Base-by-base conservation (phyloP, 2,113 vertebrate species). In the Mobula hypostoma region DNA sequence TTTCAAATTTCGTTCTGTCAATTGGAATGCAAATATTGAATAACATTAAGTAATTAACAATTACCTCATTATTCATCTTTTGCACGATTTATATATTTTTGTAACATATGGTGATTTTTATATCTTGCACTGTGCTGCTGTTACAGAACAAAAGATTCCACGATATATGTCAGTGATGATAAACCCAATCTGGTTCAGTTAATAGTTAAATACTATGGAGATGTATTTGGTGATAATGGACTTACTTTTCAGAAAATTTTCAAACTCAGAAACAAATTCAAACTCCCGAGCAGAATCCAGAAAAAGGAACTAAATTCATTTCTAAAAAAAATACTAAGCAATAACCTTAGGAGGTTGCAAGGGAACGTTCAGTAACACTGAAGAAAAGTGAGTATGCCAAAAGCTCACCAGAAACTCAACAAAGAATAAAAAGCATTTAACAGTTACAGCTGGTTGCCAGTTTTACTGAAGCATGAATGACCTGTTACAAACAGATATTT, bases 401-500 rank as follows among this genome's bases (percentile, higher is more conserved):
- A 93, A 93, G 66, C 91, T 93, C 27, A 93, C 68, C 91, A 93
- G 68, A 76, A 93, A 93, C 70, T 74, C 68, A 93, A 93, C 91
- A 93, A 93, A 93, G 91, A 93, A 74, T 93, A 93, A 93, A 93
- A 93, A 93, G 70, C 91, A 93, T 93, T 93, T 93, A 93, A 93
- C 91, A 93, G 80, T 68, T 94, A 83, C 92, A 82, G 83, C 32
- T 27, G 79, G 79, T 80, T 68, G 79, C 27, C 72, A 61, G 56
- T 94, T 94, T 94, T 94, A 94, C 63, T 83, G 66, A 83, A 94
- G 80, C 68, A 79, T 88, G 77, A 70, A 32, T 94, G 94, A 94
- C 94, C 94, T 94, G 94, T 90, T 63, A 58, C 79, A 74, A 77
- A 94, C 94, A 94, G 94, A 88, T 94, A 85, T 94, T 68, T 94